These are phyloP conservation scores for Diarsia dahlii DNA, from an alignment of 2,888 invertebrate species.

Conservation along the genomic window DNA sequence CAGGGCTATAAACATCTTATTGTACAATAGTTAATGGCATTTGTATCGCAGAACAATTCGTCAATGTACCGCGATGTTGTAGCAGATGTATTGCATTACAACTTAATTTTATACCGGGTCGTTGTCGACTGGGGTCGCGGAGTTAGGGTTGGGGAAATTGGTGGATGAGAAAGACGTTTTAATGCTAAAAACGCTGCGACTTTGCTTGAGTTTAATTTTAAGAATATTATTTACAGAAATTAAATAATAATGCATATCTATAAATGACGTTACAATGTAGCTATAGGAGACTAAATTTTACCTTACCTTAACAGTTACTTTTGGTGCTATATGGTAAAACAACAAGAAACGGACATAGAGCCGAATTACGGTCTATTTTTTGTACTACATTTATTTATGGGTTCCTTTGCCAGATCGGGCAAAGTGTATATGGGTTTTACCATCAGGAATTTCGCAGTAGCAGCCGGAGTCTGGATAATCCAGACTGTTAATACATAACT, in stretches of 20 bases:
- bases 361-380: background rate
- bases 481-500: too few species aligned
- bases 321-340: background rate
- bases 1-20: constrained; percentile 80
- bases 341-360: background rate
- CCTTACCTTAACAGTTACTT: background rate
- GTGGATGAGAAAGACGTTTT: constrained; percentile 66
- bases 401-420: too few species aligned
- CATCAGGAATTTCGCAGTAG: too few species aligned
- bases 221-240: background rate
- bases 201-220: background rate
- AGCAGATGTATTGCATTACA: constrained; percentile 90
- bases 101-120: constrained; percentile 86
- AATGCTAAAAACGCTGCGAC: too few species aligned
- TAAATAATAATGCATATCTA: background rate
- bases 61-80: constrained; percentile 85
- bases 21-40: constrained; percentile 83
- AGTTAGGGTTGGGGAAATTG: constrained; percentile 51
- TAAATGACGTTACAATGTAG: too few species aligned
- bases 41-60: constrained; percentile 79
- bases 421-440: too few species aligned
- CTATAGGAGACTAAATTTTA: background rate
- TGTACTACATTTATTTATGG: too few species aligned
- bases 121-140: constrained; percentile 80
- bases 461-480: too few species aligned